Evolutionary conservation across 2,113 vertebrate species (phyloP), one percentile per base, ranked within the genome.

Genomic region (Eleginops maclovinus): DNA sequence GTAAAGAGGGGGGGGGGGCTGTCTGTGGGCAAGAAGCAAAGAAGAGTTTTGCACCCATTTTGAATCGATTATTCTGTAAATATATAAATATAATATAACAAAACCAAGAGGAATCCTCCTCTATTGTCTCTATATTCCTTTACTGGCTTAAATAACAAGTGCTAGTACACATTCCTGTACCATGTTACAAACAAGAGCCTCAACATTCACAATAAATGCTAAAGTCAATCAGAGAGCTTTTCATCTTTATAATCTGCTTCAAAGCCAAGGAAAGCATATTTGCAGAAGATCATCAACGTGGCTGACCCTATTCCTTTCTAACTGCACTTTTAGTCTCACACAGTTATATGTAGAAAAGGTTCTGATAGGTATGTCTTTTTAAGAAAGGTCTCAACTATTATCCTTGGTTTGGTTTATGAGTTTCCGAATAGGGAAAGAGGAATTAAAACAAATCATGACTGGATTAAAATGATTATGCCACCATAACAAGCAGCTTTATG

Each of bases 1-100:
- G 71, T 46, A 61, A 31, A 26, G 14, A 59, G 26, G 43, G 58
- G 14, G 44, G 58, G 46, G 46, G 63, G 58, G 31, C 11, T 62
- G 43, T 72, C 54, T 54, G 66, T 46, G 51, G 36, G 40, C 19
- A 61, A 46, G 58, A 43, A 22, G 62, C 68, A 87, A 83, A 65
- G 41, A 81, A 75, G 22, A 79, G 31, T 36, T 43, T 79, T 80
- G 31, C 31, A 36, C 31, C 31, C 31, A 85, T 89, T 83, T 69
- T 43, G 13, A 19, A n/a, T 28, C 46, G 41, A 81, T 54, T 17
- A 61, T 15, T 47, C 15, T 36, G 31, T 36, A 36, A 36, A 36
- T 36, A 36, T 36, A 36, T n/a, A 58, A 72, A 26, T 81, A 28
- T 55, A 28, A 64, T 49, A 72, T n/a, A 51, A 26, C 49, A 59